Percentiles rank a stretch among this genome's conserved stretches.
These are phyloP conservation scores for Chrysocyon brachyurus DNA, from an alignment of 2,797 vertebrate species.

Conservation along the genomic window DNA sequence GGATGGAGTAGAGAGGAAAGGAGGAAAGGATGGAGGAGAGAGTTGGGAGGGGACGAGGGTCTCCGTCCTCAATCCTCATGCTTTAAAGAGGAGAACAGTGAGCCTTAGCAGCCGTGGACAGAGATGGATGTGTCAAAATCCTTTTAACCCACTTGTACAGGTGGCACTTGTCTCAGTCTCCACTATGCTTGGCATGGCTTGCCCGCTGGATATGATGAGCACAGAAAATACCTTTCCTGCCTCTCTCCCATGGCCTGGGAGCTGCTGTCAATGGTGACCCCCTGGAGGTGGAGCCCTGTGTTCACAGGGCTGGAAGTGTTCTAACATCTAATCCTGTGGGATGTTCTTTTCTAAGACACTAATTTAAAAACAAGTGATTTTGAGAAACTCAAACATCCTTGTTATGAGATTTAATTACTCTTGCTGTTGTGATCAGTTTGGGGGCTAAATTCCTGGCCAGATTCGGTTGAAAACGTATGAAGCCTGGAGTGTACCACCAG, in stretches of 20 bases:
- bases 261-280: neutral
- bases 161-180: neutral
- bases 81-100: neutral
- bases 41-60: neutral
- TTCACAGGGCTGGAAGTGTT: neutral
- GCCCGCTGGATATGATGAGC: accelerated
- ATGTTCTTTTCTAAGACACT: neutral
- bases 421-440: neutral
- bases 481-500: neutral
- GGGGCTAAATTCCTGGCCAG: neutral
- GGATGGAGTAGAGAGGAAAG: neutral
- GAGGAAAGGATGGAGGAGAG: neutral
- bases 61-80: neutral
- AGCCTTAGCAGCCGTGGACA: too few species aligned
- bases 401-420: neutral
- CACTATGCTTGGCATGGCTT: neutral
- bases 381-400: neutral
- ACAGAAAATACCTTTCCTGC: neutral
- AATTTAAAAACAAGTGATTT: neutral
- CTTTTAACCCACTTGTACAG: neutral
- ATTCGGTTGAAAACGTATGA: neutral
- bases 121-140: neutral
- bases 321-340: neutral
- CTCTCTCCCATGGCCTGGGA: neutral
- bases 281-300: neutral